Conservation (phyloP, 1,140 invertebrate species). For the Drosophila nikananu region DNA sequence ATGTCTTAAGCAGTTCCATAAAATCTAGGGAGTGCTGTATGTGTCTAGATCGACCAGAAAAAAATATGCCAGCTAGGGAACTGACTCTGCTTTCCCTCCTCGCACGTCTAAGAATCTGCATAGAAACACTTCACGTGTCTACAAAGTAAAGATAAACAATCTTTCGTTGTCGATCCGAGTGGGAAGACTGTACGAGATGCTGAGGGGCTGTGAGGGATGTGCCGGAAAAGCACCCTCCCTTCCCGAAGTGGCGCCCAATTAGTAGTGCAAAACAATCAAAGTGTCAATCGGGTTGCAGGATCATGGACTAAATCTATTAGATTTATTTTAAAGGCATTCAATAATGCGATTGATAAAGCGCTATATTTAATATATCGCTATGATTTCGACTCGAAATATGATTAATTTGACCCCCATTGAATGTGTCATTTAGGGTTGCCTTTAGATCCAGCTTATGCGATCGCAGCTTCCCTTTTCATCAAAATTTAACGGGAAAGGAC, state of each 20-base stretch:
- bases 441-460: not conserved
- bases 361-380: not conserved
- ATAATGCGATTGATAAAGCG: not conserved
- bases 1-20: not conserved
- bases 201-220: too few relatives aligned
- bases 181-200: not conserved
- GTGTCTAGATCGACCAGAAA: not conserved
- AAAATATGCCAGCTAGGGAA: not conserved
- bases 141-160: conserved; percentile 42
- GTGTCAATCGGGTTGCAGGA: not conserved
- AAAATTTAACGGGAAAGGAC: not conserved
- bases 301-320: too few relatives aligned
- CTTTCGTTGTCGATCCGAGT: conserved; percentile 1
- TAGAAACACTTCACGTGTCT: conserved; percentile 30
- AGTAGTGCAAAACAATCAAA: not conserved
- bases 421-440: too few relatives aligned
- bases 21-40: not conserved
- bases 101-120: conserved; percentile 7
- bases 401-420: not conserved
- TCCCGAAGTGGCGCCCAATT: not conserved
- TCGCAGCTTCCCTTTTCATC: not conserved
- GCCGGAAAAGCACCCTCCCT: not conserved
- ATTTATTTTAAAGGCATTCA: not conserved
- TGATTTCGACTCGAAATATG: not conserved
- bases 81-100: not conserved